Evolutionary conservation across 2,888 invertebrate genomes (phyloP), one percentile per base, ranked within the genome.

Genomic region (Lasiommata megera): DNA sequence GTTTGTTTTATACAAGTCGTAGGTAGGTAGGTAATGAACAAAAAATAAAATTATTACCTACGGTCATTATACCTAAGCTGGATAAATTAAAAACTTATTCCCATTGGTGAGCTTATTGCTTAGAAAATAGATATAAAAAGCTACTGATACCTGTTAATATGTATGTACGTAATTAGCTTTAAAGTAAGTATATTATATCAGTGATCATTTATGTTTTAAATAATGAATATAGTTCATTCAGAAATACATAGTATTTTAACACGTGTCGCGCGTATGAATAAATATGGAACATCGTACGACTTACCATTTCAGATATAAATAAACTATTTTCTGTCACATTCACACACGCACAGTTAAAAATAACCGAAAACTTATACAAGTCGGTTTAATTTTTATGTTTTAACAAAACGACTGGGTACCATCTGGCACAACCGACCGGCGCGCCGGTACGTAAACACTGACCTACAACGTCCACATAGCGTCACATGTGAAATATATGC

Each of bases 341-440:
- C 16, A 38, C 14, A 11, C 38, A 51, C 38, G 28, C 51, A 40
- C 38, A 23, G 23, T 51, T 28, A 6, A 28, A 37, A 38, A 51
- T 51, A 38, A 29, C 11, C 6, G 38, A 46, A 16, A 16, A 29
- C 23, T 23, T 23, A 2, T 23, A 9, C 16, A 46, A 6, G n/a
- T n/a, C 29, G 12, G 14, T 12, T 14, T 16, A 44, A 9, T 1
- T 46, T 14, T 46, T 29, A 16, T 16, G 46, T 31, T 31, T 28
- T 7, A 12, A 9, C 16, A 31, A 29, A 31, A 9, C 3, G 23
- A 31, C 16, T 17, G 46, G 9, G 9, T 31, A 40, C 23, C 43
- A 38, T n/a, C 28, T 16, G 14, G 11, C 58, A 60, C 64, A 62
- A 60, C 64, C 62, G 60, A 16, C 23, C 64, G 38, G 51, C 51